Conservation (phyloP, 2,797 vertebrate genomes). For the Enteromius viviparus region DNA sequence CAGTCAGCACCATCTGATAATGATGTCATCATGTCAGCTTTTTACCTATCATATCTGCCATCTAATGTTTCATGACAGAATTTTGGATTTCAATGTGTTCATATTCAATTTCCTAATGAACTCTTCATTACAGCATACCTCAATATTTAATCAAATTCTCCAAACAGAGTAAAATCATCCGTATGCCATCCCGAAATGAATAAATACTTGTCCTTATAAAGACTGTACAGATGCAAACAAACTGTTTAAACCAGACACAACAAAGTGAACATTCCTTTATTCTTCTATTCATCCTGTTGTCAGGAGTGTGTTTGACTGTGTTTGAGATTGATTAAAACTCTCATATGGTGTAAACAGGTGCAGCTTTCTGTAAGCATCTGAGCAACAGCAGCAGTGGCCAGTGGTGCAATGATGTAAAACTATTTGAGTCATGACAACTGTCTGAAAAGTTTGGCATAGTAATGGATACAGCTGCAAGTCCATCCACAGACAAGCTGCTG, state of each 20-base stretch:
- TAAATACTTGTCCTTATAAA: not conserved
- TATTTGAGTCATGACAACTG: not conserved
- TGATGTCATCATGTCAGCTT: too few relatives aligned
- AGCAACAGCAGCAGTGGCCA: not conserved
- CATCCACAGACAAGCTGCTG: not conserved
- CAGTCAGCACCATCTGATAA: too few relatives aligned
- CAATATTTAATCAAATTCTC: not conserved
- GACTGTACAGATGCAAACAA: not conserved
- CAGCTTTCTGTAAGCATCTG: not conserved
- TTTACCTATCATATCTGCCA: too few relatives aligned
- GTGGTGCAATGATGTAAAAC: not conserved
- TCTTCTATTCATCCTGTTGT: not conserved
- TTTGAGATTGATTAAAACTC: not conserved
- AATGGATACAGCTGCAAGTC: not conserved
- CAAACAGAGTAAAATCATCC: not conserved
- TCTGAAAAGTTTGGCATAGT: not conserved
- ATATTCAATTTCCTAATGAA: not conserved
- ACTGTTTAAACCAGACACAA: not conserved
- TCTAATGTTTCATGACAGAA: too few relatives aligned
- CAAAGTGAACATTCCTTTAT: not conserved
- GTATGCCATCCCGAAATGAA: not conserved
- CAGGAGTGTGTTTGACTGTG: not conserved
- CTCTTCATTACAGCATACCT: not conserved
- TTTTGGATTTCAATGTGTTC: too few relatives aligned
- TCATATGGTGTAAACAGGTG: not conserved